Base-by-base conservation (phyloP, 1,140 invertebrate genomes). In the Fopius arisanus region DNA sequence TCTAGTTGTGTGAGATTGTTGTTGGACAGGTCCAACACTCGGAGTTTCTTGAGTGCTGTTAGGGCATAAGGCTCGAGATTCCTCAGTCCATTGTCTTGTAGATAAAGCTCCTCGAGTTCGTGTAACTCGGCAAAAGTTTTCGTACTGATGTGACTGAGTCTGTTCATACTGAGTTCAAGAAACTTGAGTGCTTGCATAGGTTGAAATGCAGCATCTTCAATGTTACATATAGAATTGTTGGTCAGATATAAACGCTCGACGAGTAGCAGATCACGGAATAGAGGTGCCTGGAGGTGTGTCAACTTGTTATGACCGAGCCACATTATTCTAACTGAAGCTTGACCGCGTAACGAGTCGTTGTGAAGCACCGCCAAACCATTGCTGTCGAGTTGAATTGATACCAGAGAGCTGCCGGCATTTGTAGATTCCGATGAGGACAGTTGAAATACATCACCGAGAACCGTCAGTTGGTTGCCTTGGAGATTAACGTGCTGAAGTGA, bases 401-500 rank as follows among this genome's bases (percentile, higher is more conserved):
- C 92, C 62, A 96, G 88, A 0, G 93, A 94, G 70, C 84, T 86
- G 12, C 79, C 82, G 59, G 79, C 81, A 62, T 92, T 78, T 0
- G 79, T 78, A 9, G 81, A 78, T 16, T 81, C 79, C 3, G 76
- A 75, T 2, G 80, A 79, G 10, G 87, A 85, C 29, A 85, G 89
- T 19, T 94, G 92, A 78, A 97, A 95, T 23, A 96, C 91, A 81
- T 96, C 94, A n/a, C 92, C 94, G 1, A 97, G 85, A 40, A 91
- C 90, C 0, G 91, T 90, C 29, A 97, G 84, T 31, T 90, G 88
- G 86, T 97, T 97, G 12, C 94, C 93, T 81, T 96, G 95, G 19
- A 97, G 88, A 88, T 96, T 96, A 43, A 97, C 91, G 80, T 96
- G 94, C 79, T 96, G 94, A n/a, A 98, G 89, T 79, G 91, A 94